phyloP scores from a whole-genome alignment of 2,113 vertebrate genomes.

The Piprites chloris region DNA sequence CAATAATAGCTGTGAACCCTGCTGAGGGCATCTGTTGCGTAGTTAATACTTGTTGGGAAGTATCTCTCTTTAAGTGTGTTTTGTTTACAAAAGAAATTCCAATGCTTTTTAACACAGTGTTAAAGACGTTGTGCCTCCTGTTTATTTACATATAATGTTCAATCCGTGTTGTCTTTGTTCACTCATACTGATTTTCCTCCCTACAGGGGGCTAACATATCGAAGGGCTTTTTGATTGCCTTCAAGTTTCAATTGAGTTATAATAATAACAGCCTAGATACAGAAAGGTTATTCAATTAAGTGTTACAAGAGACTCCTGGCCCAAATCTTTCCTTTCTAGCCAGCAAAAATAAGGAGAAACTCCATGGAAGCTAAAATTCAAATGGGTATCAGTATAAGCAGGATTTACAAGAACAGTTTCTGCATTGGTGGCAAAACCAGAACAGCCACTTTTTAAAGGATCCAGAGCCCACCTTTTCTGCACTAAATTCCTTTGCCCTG shows the following conservation, averaged over 20 bases:
- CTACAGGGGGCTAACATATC: background rate
- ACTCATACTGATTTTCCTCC: constrained; percentile 44
- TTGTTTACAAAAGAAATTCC: constrained; percentile 61
- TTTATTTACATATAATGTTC: constrained; percentile 46
- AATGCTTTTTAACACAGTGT: background rate
- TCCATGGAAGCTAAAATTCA: background rate
- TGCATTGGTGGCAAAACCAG: background rate
- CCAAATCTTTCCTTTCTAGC: background rate
- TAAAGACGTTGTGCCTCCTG: constrained; percentile 45
- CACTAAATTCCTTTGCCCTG: background rate
- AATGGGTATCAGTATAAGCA: background rate
- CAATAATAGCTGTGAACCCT: constrained; percentile 55
- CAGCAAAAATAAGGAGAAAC: background rate
- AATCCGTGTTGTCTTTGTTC: constrained; percentile 2
- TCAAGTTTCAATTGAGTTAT: constrained; percentile 41
- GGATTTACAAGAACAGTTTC: background rate
- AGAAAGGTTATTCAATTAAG: constrained; percentile 35
- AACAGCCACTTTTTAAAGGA: background rate
- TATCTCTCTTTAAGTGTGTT: background rate
- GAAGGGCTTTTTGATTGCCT: constrained; percentile 47
- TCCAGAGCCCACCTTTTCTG: background rate
- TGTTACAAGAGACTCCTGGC: background rate
- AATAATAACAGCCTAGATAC: background rate
- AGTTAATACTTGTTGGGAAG: constrained; percentile 51
- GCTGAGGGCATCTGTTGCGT: constrained; percentile 63